Conservation (phyloP, 2,888 invertebrate genomes). For the Pristionchus maxplancki region DNA sequence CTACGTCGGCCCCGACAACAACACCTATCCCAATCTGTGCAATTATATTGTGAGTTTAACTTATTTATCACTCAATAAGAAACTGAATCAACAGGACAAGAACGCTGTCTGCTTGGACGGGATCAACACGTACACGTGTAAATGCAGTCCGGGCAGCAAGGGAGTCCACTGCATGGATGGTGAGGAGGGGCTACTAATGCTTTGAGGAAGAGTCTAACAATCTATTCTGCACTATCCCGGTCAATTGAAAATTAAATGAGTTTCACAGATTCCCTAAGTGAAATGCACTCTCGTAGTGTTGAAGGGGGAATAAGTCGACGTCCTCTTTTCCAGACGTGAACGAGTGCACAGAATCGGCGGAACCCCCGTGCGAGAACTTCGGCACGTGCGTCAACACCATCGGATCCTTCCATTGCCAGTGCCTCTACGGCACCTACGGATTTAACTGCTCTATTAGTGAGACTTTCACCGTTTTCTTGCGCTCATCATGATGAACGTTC, state of each 20-base stretch:
- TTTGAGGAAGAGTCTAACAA: too few relatives aligned
- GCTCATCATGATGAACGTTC: neutral
- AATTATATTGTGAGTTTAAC: neutral
- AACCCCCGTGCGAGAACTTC: neutral
- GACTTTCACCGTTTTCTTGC: neutral
- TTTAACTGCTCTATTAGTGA: conserved; percentile 23
- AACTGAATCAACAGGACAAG: neutral
- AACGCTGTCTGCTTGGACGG: conserved; percentile 18
- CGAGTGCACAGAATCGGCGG: neutral
- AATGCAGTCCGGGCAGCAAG: neutral
- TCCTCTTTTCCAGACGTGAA: neutral
- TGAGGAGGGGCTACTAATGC: neutral
- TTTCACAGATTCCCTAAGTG: neutral
- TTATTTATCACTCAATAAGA: neutral
- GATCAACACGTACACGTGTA: conserved; percentile 15
- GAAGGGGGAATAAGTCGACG: too few relatives aligned
- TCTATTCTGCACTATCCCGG: too few relatives aligned
- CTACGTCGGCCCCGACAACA: neutral
- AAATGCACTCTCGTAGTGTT: too few relatives aligned
- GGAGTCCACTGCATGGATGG: conserved; percentile 17
- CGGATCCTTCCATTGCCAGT: neutral
- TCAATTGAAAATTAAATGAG: neutral
- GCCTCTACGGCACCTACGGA: conserved; percentile 36
- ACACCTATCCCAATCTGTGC: conserved; percentile 5
- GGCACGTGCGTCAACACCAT: conserved; percentile 19